Conservation (phyloP, 2,113 vertebrate species). For the Chrysemys picta region DNA sequence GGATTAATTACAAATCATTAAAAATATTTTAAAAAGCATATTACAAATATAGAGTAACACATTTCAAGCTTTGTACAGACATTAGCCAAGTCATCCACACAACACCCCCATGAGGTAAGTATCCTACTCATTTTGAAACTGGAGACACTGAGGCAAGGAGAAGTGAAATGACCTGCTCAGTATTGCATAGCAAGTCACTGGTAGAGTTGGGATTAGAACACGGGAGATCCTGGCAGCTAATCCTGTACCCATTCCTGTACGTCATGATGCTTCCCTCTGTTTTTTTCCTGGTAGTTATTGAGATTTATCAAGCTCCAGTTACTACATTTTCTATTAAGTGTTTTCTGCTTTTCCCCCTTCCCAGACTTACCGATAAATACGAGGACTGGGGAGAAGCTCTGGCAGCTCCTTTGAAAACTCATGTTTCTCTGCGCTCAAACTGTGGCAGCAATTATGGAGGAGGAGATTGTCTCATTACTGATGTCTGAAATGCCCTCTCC, state of each 20-base stretch:
- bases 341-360: not conserved
- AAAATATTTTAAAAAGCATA: not conserved
- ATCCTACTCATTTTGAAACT: not conserved
- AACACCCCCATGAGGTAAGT: not conserved
- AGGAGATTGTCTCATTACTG: not conserved
- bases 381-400: not conserved
- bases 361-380: not conserved
- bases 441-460: not conserved
- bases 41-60: not conserved
- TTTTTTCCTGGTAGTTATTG: not conserved
- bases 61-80: not conserved
- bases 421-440: not conserved
- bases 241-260: not conserved
- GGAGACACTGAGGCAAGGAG: not conserved
- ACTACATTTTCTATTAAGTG: not conserved
- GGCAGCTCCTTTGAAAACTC: not conserved
- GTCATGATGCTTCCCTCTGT: not conserved
- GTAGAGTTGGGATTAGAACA: not conserved
- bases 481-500: not conserved
- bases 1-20: not conserved
- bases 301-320: not conserved
- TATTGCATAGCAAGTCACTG: not conserved
- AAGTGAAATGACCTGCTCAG: not conserved
- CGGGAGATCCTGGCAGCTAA: not conserved
- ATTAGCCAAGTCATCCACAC: not conserved